Evolutionary conservation across 1,140 invertebrate species (phyloP), one percentile per base, ranked within the genome.

Genomic region (Platyscapa corneri): DNA sequence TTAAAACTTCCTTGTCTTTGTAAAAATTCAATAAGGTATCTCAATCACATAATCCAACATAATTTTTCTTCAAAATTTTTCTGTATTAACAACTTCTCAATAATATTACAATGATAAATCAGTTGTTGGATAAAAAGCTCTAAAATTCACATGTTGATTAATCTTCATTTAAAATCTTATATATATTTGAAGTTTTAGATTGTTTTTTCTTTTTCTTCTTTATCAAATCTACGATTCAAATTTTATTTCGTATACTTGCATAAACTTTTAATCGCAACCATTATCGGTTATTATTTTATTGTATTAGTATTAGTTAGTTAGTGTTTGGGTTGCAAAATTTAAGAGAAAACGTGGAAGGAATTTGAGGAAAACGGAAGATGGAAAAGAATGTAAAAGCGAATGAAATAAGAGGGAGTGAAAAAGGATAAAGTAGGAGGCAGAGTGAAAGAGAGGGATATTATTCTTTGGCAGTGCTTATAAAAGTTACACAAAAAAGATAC

Each of bases 381-480:
- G 42, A 7, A 7, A 46, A 12, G 6, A 46, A 46, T 46, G 42
- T 7, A 7, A 46, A 46, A 46, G 12, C 42, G 5, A 46, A 46
- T 46, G 42, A 46, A 46, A 46, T 7, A 46, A 12, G 42, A 12
- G 12, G 42, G 12, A 53, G 18, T 14, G 8, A 53, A 14, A 53
- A 53, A 18, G 18, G 8, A 53, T 10, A 46, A 7, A 46, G 6
- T 46, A 34, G 39, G 10, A 1, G 18, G 16, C 16, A 42, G 7
- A n/a, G 23, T 10, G 23, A n/a, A 14, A 18, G 37, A 42, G 27
- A 74, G 8, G 0, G 37, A 74, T 42, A 74, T 42, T 39, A 74
- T 74, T 23, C 70, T 42, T 74, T 74, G 70, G 70, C 70, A 74
- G 70, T 74, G 70, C 8, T 74, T 74, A 74, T 74, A 42, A 74